Evolutionary conservation across 2,797 vertebrate genomes (phyloP).

Genomic region (Ctenopoma kingsleyae): DNA sequence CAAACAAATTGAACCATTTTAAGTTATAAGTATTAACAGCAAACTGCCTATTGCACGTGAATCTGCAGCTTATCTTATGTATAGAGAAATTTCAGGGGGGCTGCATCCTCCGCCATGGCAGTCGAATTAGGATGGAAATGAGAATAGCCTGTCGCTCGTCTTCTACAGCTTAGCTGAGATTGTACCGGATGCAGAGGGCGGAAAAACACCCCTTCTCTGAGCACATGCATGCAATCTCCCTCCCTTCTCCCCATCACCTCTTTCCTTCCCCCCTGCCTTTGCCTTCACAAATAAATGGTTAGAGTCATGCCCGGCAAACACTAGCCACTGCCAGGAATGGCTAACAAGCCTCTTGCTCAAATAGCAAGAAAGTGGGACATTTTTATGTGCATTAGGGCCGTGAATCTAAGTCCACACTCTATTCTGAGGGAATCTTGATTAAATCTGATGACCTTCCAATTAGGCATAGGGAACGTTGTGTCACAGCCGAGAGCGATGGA

Average conservation of each 20-base stretch:
- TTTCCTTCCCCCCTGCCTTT: slow-evolving; percentile 40
- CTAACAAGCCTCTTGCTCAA: slow-evolving; percentile 67
- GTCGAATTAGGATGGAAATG: slow-evolving; percentile 77
- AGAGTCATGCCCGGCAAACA: slow-evolving; percentile 75
- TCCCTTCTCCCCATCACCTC: slow-evolving; percentile 53
- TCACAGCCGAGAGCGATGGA: slow-evolving; percentile 75
- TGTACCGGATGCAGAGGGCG: slow-evolving; percentile 75
- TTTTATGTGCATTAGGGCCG: slow-evolving; percentile 57
- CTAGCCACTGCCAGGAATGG: slow-evolving; percentile 74
- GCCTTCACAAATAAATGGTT: slow-evolving; percentile 77
- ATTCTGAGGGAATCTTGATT: slow-evolving; percentile 77
- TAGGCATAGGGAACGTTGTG: slow-evolving; percentile 78
- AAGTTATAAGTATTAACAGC: slow-evolving; percentile 44
- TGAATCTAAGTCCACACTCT: slow-evolving; percentile 61
- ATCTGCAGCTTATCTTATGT: slow-evolving; percentile 33
- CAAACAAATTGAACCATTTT: slow-evolving; percentile 44
- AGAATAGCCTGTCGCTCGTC: slow-evolving; percentile 69
- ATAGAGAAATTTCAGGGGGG: slow-evolving; percentile 27
- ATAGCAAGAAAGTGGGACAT: slow-evolving; percentile 58
- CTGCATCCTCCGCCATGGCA: slow-evolving; percentile 43
- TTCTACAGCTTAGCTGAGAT: slow-evolving; percentile 72
- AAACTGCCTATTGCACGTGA: slow-evolving; percentile 22
- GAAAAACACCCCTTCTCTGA: slow-evolving; percentile 71
- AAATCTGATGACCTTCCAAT: slow-evolving; percentile 78
- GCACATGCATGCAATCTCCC: slow-evolving; percentile 67